Evolutionary conservation across 2,113 vertebrate species (phyloP), one percentile per base, ranked within the genome.

Genomic region (Loxodonta africana): DNA sequence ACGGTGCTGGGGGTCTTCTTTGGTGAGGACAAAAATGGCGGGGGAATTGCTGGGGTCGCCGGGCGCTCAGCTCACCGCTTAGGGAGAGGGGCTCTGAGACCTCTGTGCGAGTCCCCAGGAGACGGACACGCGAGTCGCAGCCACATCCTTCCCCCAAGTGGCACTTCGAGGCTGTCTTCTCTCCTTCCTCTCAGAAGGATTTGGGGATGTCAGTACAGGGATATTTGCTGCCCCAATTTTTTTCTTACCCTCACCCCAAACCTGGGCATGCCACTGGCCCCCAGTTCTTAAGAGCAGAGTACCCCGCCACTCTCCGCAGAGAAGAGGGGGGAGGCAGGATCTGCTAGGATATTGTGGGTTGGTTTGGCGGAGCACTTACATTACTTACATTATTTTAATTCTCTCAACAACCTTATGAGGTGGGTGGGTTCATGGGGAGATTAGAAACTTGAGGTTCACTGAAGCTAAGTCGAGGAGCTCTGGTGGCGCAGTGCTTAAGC

Each of bases 1-100:
- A 99, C 99, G 0, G 99, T 99, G 63, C 98, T 99, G 46, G 99
- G 99, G 0, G 97, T 99, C 95, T 99, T 99, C 98, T 99, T 99
- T 0, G 99, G 99, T 99, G 97, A 99, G 98, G 28, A 25, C 37
- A n/a, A 57, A 73, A 2, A 2, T 21, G 41, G 5, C 1, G 20
- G 33, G 73, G 25, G 30, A 14, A 30, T 41, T 57, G 2, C 15
- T 5, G 18, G 14, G 60, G 15, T 26, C 6, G 28, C 10, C n/a
- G 2, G 63, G 23, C 25, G 8, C 41, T 83, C 11, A 5, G 14
- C 26, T 92, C 28, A 44, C 63, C 0, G 25, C 63, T 25, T n/a
- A 18, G 23, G 74, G 57, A 73, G 11, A 37, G n/a, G 9, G 85
- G 20, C 69, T 3, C 62, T 41, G 20, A 51, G 77, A 33, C 12